Base-by-base conservation (phyloP, 2,113 vertebrate species). In the Phrynosoma blainvillii region DNA sequence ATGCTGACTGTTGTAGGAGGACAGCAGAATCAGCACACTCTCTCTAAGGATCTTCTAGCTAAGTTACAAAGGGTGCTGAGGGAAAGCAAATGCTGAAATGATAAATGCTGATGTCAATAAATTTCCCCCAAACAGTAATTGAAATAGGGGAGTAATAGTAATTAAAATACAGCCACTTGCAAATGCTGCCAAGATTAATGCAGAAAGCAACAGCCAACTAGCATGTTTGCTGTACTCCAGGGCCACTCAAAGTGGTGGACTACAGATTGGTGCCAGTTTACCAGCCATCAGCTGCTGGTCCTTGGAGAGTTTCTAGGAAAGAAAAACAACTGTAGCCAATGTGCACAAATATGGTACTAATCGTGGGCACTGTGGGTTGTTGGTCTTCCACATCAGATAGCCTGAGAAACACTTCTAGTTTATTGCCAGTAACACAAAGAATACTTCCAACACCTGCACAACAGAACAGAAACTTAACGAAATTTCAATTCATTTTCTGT, bases 181-280 rank as follows among this genome's bases (percentile, higher is more conserved):
- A 83, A 87, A 79, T 81, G 82, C 88, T 36, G 84, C 83, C 65
- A 71, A 86, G 84, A 74, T 80, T 85, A 74, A 71, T 82, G 76
- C 84, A 89, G 74, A 91, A 80, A 87, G 90, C 36, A 87, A 89
- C 92, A 36, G 0, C 68, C 76, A 85, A 87, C 82, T 84, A 91
- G 2, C 59, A 62, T 62, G 59, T 62, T 18, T 16, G 59, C 14
- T 62, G 59, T 62, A 62, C 18, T 14, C 18, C 18, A 62, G 59
- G 13, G 59, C 59, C 18, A 62, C 13, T 62, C 18, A 18, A 18
- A 62, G 59, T 62, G 14, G 59, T 62, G 59, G 47, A 62, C 59
- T 62, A 14, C 18, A 18, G 4, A 62, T 3, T 62, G 59, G 3
- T 14, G 59, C 14, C 59, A 16, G 5, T 47, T 47, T 47, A 47